Base-by-base conservation (phyloP, 92 coral and sea anemone genomes). In the Porites cylindrica region DNA sequence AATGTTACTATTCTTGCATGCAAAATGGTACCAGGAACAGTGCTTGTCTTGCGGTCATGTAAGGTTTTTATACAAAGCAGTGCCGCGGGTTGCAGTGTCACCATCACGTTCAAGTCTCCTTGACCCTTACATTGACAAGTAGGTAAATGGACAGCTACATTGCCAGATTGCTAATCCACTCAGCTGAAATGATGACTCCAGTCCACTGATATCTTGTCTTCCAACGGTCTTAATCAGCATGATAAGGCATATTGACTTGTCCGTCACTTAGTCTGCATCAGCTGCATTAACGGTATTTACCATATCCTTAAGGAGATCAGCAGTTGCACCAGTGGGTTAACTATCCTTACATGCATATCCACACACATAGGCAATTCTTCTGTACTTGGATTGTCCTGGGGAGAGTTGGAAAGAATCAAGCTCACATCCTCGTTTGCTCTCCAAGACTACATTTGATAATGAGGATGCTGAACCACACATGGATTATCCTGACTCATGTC, bases 311-410 rank as follows among this genome's bases (percentile, higher is more conserved):
- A 65, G 75, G 60, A 87, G 80, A 63, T 87, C 91, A 18, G 51
- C 54, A 51, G 91, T 87, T 53, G 87, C 59, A 23, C 87, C 91
- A 52, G 91, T 88, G 29, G 91, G 82, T 70, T 81, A 83, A 56
- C 62, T 88, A 51, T 51, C 87, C 68, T 88, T 88, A 53, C 91
- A 88, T 0, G 87, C 91, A 81, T 66, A 87, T 5, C 84, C 79
- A 77, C 76, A 75, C 63, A 63, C 88, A 23, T 23, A 75, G 64
- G 73, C 66, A 85, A 53, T 5, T 86, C 90, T 78, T 86, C 76
- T 70, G 90, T 77, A 67, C 84, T 86, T 43, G 90, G 90, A 38
- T 20, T 65, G 84, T 85, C 89, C 12, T 78, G 84, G 60, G 77
- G 50, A 43, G 85, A 86, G 72, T 71, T 79, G 21, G 83, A 68